These are phyloP conservation scores for Cheilosia pagana DNA, from an alignment of 2,888 invertebrate species.

Conservation along the genomic window DNA sequence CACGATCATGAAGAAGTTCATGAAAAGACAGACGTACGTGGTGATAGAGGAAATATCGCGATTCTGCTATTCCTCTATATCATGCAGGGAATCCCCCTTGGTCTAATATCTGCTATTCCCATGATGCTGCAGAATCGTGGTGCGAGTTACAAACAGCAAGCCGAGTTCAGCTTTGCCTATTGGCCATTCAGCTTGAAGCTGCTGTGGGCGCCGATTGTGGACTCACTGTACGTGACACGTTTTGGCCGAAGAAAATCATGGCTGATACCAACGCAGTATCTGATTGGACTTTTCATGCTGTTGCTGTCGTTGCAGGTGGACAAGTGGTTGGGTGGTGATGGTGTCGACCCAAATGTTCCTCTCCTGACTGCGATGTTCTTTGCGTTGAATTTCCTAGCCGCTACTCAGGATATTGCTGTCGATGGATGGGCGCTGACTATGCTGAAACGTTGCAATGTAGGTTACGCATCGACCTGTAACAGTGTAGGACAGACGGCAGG, in stretches of 20 bases:
- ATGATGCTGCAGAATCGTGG: conserved; percentile 97
- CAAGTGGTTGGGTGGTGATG: conserved; percentile 89
- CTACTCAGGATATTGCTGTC: conserved; percentile 99
- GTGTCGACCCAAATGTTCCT: conserved; percentile 87
- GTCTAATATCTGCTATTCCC: conserved; percentile 96
- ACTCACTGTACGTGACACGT: conserved; percentile 91
- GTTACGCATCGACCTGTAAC: conserved; percentile 99
- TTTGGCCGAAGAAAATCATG: conserved; percentile 98
- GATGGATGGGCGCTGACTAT: conserved; percentile 99
- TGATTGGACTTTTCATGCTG: conserved; percentile 95
- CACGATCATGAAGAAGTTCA: conserved; percentile 76
- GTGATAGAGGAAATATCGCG: conserved; percentile 92
- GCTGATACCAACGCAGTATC: conserved; percentile 97
- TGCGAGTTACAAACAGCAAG: conserved; percentile 97
- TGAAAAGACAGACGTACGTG: conserved; percentile 85
- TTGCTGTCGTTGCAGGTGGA: conserved; percentile 90
- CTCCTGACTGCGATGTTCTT: conserved; percentile 94
- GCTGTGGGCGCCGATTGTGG: conserved; percentile 99
- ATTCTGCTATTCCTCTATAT: conserved; percentile 96
- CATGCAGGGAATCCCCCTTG: conserved; percentile 97
- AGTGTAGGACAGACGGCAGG: conserved; percentile 99
- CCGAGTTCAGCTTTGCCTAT: conserved; percentile 95
- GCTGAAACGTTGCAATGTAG: conserved; percentile 98
- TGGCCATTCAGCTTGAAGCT: conserved; percentile 97
- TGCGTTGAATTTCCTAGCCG: conserved; percentile 96